Evolutionary conservation across 1,140 invertebrate species (phyloP).

Genomic region (Listronotus oregonensis): DNA sequence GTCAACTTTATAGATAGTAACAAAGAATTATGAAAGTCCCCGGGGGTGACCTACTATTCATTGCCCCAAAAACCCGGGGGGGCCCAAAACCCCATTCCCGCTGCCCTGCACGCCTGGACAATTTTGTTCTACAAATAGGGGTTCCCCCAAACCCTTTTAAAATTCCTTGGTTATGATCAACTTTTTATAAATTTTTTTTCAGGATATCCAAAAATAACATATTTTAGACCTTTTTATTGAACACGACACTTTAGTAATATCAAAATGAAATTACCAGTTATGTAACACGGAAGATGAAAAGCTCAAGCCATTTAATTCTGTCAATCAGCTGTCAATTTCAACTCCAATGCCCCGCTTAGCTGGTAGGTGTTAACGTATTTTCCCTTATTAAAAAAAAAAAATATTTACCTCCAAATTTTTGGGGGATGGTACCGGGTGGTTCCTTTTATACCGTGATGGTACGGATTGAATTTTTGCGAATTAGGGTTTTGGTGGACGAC

Average conservation of each 20-base stretch:
- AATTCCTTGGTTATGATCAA: too few relatives aligned
- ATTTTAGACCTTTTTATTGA: too few relatives aligned
- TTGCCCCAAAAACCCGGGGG: too few relatives aligned
- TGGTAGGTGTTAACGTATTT: constrained; percentile 53
- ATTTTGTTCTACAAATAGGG: too few relatives aligned
- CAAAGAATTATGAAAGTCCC: too few relatives aligned
- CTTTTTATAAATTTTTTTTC: too few relatives aligned
- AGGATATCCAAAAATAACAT: too few relatives aligned
- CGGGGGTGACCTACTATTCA: too few relatives aligned
- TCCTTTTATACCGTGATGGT: constrained; percentile 46
- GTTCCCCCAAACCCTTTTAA: too few relatives aligned
- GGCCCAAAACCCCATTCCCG: too few relatives aligned
- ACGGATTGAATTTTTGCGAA: constrained; percentile 42
- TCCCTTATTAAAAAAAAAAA: constrained; percentile 53
- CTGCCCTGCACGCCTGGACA: too few relatives aligned
- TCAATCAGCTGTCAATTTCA: constrained; percentile 31
- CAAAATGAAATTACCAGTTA: constrained; percentile 40
- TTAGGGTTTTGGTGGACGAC: constrained; percentile 37
- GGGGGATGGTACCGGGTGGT: constrained; percentile 48
- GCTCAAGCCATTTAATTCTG: constrained; percentile 28
- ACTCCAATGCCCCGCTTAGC: constrained; percentile 27
- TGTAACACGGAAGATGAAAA: constrained; percentile 31
- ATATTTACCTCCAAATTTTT: constrained; percentile 56
- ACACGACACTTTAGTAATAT: neutral
- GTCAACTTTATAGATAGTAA: too few relatives aligned